Evolutionary conservation across 2,113 vertebrate species (phyloP).

Genomic region (Mobula birostris): DNA sequence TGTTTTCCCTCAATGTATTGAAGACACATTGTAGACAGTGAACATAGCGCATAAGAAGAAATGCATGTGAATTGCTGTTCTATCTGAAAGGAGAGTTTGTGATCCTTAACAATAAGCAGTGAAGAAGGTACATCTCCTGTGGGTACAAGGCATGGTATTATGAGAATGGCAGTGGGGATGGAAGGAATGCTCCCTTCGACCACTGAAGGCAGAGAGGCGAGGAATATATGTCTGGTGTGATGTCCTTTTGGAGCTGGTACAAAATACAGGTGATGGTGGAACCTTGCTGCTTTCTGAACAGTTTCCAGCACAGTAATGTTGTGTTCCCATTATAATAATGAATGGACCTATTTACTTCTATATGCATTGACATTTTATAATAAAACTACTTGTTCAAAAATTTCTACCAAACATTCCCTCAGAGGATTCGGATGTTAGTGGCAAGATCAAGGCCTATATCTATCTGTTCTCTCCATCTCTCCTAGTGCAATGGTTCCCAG

Average conservation of each 20-base stretch:
- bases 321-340: not conserved
- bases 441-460: too few relatives aligned
- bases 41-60: too few relatives aligned
- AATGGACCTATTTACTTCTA: not conserved
- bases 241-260: too few relatives aligned
- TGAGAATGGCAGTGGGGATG: not conserved
- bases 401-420: not conserved
- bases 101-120: not conserved
- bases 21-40: too few relatives aligned
- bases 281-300: not conserved
- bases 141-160: not conserved
- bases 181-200: not conserved
- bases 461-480: too few relatives aligned
- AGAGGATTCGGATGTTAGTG: too few relatives aligned
- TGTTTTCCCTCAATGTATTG: too few relatives aligned
- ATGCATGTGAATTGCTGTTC: too few relatives aligned
- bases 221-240: not conserved
- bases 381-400: not conserved
- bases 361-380: not conserved
- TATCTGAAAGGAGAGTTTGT: not conserved
- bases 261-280: not conserved
- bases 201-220: not conserved
- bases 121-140: too few relatives aligned
- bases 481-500: too few relatives aligned
- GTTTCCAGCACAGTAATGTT: not conserved